These are phyloP conservation scores for Megaleporinus macrocephalus DNA, from an alignment of 2,113 vertebrate genomes.

Conservation along the genomic window DNA sequence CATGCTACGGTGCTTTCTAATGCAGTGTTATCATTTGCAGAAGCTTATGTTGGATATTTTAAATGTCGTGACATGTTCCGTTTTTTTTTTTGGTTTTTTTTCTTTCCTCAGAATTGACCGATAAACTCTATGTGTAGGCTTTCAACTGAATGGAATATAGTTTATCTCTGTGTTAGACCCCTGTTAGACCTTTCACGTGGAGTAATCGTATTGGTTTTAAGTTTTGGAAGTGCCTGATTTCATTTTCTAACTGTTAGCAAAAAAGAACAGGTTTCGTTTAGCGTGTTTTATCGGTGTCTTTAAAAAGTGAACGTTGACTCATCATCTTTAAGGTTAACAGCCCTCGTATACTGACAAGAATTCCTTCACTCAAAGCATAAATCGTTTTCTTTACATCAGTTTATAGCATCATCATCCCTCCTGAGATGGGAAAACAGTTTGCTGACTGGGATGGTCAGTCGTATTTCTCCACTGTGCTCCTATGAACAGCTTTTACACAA, in stretches of 20 bases:
- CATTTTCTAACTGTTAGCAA: background rate
- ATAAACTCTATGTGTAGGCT: background rate
- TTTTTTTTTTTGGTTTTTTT: background rate
- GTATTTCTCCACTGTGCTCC: too few relatives aligned
- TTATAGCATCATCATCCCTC: background rate
- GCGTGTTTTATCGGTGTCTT: background rate
- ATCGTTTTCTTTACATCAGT: background rate
- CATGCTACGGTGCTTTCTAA: background rate
- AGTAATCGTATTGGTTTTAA: background rate
- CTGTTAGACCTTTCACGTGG: background rate
- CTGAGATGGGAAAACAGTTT: background rate
- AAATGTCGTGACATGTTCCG: background rate
- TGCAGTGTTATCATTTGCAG: conserved; percentile 22
- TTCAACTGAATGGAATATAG: background rate
- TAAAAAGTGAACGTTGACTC: background rate
- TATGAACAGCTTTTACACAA: too few relatives aligned
- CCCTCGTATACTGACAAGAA: background rate
- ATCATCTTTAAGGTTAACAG: background rate
- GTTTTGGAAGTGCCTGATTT: conserved; percentile 48
- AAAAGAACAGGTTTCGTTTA: background rate
- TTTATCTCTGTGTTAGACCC: background rate
- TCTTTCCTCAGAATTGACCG: background rate
- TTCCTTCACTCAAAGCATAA: background rate
- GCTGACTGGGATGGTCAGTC: background rate
- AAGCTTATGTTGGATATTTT: conserved; percentile 22